Evolutionary conservation across 2,888 invertebrate genomes (phyloP).

Genomic region (Hipparchia semele): DNA sequence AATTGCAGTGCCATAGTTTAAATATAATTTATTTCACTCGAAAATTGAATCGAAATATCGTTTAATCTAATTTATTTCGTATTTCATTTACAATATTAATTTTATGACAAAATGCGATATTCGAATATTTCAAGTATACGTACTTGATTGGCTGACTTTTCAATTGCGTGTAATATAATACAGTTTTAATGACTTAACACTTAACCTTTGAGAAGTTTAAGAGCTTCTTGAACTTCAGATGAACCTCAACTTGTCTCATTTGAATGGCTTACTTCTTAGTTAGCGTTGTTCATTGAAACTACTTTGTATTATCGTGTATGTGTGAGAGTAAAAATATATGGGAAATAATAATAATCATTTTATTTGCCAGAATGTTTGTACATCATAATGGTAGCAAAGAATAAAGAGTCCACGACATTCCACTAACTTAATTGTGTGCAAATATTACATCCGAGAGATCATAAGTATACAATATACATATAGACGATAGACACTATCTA

Average conservation of each 20-base stretch:
- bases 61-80: background rate
- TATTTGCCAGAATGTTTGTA: too few species aligned
- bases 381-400: too few species aligned
- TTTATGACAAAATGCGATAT: background rate
- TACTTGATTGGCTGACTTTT: background rate
- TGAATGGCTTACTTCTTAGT: background rate
- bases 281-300: background rate
- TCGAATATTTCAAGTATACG: background rate
- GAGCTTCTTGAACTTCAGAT: constrained; percentile 10
- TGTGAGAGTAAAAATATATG: too few species aligned
- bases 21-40: background rate
- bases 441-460: too few species aligned
- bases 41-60: background rate
- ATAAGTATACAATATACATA: too few species aligned
- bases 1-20: background rate
- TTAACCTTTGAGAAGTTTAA: constrained; percentile 6
- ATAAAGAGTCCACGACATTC: too few species aligned
- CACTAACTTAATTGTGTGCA: too few species aligned
- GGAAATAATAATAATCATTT: too few species aligned
- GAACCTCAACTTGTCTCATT: constrained; percentile 1
- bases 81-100: background rate
- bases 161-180: background rate
- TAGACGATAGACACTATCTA: too few species aligned
- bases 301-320: background rate
- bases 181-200: constrained; percentile 3